Evolutionary conservation across 53 echinoderm and acorn worm species (phyloP).

Genomic region (Patiria pectinifera): DNA sequence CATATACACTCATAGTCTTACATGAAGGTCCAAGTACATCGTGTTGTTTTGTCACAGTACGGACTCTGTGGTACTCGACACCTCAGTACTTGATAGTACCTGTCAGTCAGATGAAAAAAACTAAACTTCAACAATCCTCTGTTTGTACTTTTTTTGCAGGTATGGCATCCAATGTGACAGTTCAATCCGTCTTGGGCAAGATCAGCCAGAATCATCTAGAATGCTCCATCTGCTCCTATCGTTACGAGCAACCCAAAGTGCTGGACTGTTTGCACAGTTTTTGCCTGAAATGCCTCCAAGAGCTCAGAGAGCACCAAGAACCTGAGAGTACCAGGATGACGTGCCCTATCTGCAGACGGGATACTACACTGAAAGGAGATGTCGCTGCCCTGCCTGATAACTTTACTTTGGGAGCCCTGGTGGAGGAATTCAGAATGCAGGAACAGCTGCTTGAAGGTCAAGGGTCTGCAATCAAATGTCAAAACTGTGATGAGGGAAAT

Average conservation of each 20-base stretch:
- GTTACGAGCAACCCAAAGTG: not conserved
- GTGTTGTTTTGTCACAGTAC: no score
- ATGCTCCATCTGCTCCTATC: not conserved
- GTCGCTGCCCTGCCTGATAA: not conserved
- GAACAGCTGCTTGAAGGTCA: not conserved
- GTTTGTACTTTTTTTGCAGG: no score
- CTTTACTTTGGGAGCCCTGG: constrained; percentile 4
- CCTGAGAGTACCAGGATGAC: no score
- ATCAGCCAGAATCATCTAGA: not conserved
- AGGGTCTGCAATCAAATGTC: constrained; percentile 2
- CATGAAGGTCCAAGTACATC: no score
- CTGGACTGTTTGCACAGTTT: constrained; percentile 15
- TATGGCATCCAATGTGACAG: no score
- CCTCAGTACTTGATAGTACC: no score
- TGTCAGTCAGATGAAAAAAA: no score
- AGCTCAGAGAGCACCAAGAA: not conserved
- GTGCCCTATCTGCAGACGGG: no score
- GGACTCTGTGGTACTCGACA: no score
- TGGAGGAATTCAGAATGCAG: not conserved
- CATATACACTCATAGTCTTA: no score
- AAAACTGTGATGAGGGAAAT: not conserved
- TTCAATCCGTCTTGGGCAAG: no score
- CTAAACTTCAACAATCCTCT: no score
- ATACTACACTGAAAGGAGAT: not conserved
- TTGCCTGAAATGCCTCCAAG: not conserved